Conservation (phyloP, 2,797 vertebrate species). For the Gorsachius magnificus region DNA sequence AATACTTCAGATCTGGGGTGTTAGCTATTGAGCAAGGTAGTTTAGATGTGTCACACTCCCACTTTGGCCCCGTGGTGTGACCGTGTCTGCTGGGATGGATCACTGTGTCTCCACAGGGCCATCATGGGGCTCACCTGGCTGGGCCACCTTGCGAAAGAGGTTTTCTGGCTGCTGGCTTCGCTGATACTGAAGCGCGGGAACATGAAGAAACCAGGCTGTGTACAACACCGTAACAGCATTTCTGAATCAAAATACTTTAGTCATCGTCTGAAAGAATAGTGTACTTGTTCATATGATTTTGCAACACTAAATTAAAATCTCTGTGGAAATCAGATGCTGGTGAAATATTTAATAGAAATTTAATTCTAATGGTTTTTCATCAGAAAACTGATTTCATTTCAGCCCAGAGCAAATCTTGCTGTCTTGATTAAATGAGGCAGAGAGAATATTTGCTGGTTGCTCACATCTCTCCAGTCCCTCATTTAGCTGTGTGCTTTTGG, state of each 20-base stretch:
- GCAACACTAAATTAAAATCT: not conserved
- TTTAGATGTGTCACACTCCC: not conserved
- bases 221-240: not conserved
- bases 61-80: not conserved
- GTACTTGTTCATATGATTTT: not conserved
- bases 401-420: not conserved
- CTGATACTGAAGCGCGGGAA: not conserved
- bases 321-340: not conserved
- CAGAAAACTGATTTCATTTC: conserved; percentile 42
- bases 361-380: not conserved
- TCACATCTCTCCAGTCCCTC: rapidly evolving
- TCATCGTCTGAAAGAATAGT: not conserved
- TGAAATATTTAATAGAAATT: conserved; percentile 25
- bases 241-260: not conserved
- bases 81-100: not conserved
- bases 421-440: conserved; percentile 7
- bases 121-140: not conserved
- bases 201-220: not conserved
- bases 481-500: not conserved
- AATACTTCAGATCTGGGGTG: not conserved
- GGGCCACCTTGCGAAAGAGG: not conserved
- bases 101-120: not conserved
- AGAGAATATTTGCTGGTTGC: not conserved
- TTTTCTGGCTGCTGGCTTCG: not conserved
- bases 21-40: not conserved